Conservation (phyloP, 2,797 vertebrate species). For the Chiroxiphia lanceolata region DNA sequence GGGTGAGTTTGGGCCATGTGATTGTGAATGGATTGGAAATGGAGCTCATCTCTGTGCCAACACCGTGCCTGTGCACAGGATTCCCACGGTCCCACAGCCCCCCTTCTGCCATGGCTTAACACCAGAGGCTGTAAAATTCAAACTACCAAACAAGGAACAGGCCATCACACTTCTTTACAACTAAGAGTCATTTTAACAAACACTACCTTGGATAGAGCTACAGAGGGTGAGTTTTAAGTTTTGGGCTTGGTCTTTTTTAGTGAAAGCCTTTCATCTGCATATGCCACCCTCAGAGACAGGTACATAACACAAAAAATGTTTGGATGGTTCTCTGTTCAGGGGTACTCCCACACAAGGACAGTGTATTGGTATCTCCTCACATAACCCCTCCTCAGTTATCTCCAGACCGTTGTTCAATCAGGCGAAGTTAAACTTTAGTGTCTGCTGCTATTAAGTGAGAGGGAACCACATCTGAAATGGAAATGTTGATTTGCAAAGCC, state of each 20-base stretch:
- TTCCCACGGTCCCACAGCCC: background rate
- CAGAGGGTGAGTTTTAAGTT: background rate
- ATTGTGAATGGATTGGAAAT: slow-evolving; percentile 8
- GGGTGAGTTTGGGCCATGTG: background rate
- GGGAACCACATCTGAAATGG: background rate
- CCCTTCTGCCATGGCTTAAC: background rate
- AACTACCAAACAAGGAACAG: background rate
- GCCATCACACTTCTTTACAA: background rate
- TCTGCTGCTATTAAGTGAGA: background rate
- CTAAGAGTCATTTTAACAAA: background rate
- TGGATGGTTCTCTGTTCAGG: background rate
- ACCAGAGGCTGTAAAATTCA: background rate
- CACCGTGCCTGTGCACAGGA: fast-evolving
- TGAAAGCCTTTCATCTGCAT: background rate
- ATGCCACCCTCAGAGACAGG: background rate
- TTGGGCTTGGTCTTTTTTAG: background rate
- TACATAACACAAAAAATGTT: background rate
- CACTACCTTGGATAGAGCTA: background rate
- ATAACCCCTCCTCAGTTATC: background rate
- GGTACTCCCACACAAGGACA: background rate
- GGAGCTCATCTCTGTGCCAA: background rate
- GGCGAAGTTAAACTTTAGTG: background rate
- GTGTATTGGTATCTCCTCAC: background rate
- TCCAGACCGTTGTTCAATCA: background rate
- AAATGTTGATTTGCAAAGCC: background rate